Base-by-base conservation (phyloP, 1,140 invertebrate species). In the Anthonomus grandis region DNA sequence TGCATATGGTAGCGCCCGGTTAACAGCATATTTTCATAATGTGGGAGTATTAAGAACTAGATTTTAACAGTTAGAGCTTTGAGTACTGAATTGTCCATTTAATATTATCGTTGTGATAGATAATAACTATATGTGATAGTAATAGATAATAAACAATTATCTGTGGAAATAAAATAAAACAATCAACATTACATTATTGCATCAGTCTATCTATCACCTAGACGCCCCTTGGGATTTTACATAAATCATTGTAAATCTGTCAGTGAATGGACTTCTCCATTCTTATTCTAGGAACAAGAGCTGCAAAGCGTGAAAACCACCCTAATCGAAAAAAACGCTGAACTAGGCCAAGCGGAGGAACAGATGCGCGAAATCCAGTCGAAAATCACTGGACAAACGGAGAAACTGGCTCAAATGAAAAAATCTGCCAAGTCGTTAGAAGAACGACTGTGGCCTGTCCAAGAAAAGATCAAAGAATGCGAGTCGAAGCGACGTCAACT, bases 381-480 rank as follows among this genome's bases (percentile, higher is more conserved):
- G 8, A 23, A 60, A 24, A 63, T 68, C 6, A 55, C 31, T 1
- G 66, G 69, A 10, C 53, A 72, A 6, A 60, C 64, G 22, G 67
- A 74, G 8, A 69, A 75, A 49, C 62, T 73, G 36, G 46, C 52
- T 19, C 61, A 69, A 48, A 60, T 79, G 31, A 63, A 67, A 31
- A 62, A 70, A 38, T 63, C 73, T n/a, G 53, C 67, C 9, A 53
- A 54, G 6, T 64, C 70, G 18, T 55, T 76, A 18, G 64, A 75
- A 18, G 72, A 74, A 56, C 66, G 75, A 52, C 55, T 71, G 1
- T 65, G 63, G 1, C 34, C 66, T 12, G 62, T 80, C 1, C 44
- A 71, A 1, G 69, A 74, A 21, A 58, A 73, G 63, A 73, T 78
- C 52, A 62, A 48, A 36, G 59, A 72, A 15, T 23, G 70, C 0